phyloP scores from a whole-genome alignment of 1,140 invertebrate species.

The Scaptomyza montana region DNA sequence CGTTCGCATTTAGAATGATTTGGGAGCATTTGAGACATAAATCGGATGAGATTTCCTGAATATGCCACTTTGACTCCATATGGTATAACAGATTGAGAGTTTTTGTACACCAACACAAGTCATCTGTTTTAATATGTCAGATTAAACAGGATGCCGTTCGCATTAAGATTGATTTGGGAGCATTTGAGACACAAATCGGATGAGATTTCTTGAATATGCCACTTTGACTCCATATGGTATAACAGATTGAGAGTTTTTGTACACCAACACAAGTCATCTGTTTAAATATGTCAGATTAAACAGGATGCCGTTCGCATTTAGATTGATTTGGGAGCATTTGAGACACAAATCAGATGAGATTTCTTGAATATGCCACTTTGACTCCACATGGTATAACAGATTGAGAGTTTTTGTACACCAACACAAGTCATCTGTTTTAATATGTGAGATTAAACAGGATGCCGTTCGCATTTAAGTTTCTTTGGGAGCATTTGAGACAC shows the following conservation, averaged over 20 bases:
- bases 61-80: conserved; percentile 62
- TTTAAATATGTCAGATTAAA: conserved; percentile 4
- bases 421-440: conserved; percentile 52
- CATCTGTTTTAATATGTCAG: conserved; percentile 32
- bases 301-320: conserved; percentile 51
- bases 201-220: conserved; percentile 22
- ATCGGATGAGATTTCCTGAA: conserved; percentile 4
- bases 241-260: conserved; percentile 37
- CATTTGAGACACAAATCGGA: conserved; percentile 47
- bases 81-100: conserved; percentile 9
- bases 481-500: conserved; percentile 66
- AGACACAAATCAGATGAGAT: conserved; percentile 30
- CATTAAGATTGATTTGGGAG: conserved; percentile 38
- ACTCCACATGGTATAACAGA: conserved; percentile 40
- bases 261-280: conserved; percentile 15
- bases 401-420: conserved; percentile 25
- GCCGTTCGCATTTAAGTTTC: conserved; percentile 29
- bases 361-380: conserved; percentile 55
- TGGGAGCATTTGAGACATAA: conserved; percentile 64
- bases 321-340: conserved; percentile 58
- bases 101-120: conserved; percentile 41
- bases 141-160: conserved; percentile 54
- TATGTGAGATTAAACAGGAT: conserved; percentile 47
- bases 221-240: conserved; percentile 24
- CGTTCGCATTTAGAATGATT: conserved; percentile 32